These are phyloP conservation scores for Taeniopygia guttata DNA, from an alignment of 2,797 vertebrate species.

Conservation along the genomic window DNA sequence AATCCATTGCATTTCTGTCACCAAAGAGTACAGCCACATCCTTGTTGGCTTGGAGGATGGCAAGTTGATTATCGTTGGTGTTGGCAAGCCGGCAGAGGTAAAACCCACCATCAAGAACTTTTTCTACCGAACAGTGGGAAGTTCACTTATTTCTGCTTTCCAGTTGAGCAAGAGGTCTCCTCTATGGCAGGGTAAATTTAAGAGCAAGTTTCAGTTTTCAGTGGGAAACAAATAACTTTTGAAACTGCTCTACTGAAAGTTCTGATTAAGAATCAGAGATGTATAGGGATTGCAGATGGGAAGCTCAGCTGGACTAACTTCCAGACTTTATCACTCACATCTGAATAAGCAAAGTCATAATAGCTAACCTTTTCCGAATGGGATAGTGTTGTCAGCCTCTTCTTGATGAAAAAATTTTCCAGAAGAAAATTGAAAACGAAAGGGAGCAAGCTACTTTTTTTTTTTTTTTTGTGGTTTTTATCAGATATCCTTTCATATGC, in stretches of 20 bases:
- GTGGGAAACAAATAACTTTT: constrained; percentile 65
- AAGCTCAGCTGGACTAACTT: constrained; percentile 56
- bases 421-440: constrained; percentile 28
- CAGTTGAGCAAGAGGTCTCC: constrained; percentile 83
- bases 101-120: constrained; percentile 87
- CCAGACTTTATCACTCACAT: constrained; percentile 26
- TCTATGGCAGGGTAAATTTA: constrained; percentile 83
- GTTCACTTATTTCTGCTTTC: constrained; percentile 79
- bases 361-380: background rate
- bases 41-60: constrained; percentile 93
- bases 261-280: constrained; percentile 30
- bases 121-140: constrained; percentile 84
- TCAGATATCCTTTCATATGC: constrained; percentile 18
- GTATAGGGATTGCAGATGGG: background rate
- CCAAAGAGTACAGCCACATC: constrained; percentile 93
- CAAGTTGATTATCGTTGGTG: constrained; percentile 95
- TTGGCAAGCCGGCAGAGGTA: constrained; percentile 97
- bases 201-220: constrained; percentile 78
- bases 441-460: constrained; percentile 15
- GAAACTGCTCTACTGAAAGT: constrained; percentile 36
- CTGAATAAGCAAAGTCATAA: constrained; percentile 23
- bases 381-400: constrained; percentile 16
- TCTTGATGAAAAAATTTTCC: constrained; percentile 14
- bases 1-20: constrained; percentile 89
- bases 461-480: constrained; percentile 3